Conservation (phyloP, 1,140 invertebrate genomes). For the Chrysoperla carnea region DNA sequence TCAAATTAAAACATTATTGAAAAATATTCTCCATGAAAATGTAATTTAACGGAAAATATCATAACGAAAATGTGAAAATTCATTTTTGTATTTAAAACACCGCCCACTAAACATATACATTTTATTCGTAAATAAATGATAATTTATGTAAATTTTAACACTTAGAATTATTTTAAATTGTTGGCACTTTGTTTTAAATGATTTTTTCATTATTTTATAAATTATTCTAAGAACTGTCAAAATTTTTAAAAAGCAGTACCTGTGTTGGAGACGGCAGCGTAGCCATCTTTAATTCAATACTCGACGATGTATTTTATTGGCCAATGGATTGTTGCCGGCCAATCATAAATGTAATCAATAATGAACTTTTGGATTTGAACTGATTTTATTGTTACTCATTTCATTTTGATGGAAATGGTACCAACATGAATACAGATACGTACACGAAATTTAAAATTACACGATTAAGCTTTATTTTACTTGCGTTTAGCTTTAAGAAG, state of each 20-base stretch:
- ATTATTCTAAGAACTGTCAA: slow-evolving; percentile 2
- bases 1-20: too few relatives aligned
- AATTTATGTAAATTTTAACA: too few relatives aligned
- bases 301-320: slow-evolving; percentile 16
- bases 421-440: slow-evolving; percentile 5
- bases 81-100: too few relatives aligned
- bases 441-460: slow-evolving; percentile 1
- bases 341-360: slow-evolving; percentile 21
- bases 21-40: slow-evolving; percentile 13
- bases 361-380: neutral
- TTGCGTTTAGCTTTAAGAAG: too few relatives aligned
- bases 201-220: too few relatives aligned
- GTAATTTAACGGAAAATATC: neutral
- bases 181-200: too few relatives aligned
- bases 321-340: slow-evolving; percentile 9
- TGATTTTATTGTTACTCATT: too few relatives aligned
- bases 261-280: slow-evolving; percentile 48
- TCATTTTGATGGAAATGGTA: neutral
- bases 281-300: slow-evolving; percentile 38
- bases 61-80: too few relatives aligned
- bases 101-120: too few relatives aligned
- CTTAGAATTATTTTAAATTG: too few relatives aligned
- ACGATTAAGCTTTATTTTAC: too few relatives aligned
- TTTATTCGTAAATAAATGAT: too few relatives aligned
- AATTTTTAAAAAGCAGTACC: slow-evolving; percentile 24